Conservation (phyloP, 1,140 invertebrate genomes). For the Penaeus japonicus region DNA sequence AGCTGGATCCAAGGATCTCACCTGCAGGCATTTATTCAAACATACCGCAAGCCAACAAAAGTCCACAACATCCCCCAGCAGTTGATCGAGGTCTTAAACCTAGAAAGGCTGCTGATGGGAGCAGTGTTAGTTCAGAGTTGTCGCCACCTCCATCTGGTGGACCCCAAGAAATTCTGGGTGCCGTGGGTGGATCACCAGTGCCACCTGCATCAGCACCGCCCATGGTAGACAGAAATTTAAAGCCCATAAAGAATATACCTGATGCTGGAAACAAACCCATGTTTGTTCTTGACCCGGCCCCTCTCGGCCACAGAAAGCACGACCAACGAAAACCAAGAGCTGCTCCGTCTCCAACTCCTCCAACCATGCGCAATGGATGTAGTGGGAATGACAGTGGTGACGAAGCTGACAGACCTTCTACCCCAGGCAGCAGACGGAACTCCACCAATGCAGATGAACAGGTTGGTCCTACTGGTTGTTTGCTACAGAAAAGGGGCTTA, state of each 20-base stretch:
- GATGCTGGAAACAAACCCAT: constrained; percentile 30
- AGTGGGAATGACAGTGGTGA: constrained; percentile 39
- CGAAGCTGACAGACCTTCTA: constrained; percentile 35
- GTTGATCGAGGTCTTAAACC: constrained; percentile 62
- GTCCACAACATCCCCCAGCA: constrained; percentile 67
- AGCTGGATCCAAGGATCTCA: constrained; percentile 55
- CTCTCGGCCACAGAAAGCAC: constrained; percentile 24
- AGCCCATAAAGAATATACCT: constrained; percentile 63
- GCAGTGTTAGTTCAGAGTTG: constrained; percentile 61
- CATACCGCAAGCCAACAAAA: constrained; percentile 63
- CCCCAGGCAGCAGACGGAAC: constrained; percentile 48
- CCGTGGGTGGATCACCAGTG: constrained; percentile 50
- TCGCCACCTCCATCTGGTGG: constrained; percentile 62
- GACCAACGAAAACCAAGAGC: constrained; percentile 59
- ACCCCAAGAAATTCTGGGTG: constrained; percentile 53
- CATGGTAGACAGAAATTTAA: constrained; percentile 69
- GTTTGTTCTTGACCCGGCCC: constrained; percentile 55
- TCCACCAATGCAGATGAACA: constrained; percentile 56
- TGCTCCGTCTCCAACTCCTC: constrained; percentile 63
- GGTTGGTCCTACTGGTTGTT: constrained; percentile 4
- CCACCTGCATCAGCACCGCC: constrained; percentile 64
- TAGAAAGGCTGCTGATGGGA: constrained; percentile 52
- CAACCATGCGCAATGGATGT: constrained; percentile 51
- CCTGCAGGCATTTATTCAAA: constrained; percentile 64
- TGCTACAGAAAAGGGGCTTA: background rate